A percentile compares a stretch with the other conserved stretches of the same genome.
Evolutionary conservation across 1,140 invertebrate genomes (phyloP).

Genomic region (Linepithema humile): DNA sequence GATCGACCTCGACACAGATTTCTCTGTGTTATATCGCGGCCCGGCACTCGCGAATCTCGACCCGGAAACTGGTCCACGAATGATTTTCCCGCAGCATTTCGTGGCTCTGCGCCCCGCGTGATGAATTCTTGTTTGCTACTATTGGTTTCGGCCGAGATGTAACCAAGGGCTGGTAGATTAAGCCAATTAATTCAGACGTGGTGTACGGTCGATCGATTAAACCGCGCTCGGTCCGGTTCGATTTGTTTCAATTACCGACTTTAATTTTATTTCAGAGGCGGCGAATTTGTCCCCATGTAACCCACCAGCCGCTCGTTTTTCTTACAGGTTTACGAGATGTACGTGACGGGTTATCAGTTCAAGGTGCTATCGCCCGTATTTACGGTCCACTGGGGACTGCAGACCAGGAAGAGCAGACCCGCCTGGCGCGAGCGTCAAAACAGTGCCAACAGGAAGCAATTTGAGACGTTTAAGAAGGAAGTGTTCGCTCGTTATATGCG

Average conservation of each 20-base stretch:
- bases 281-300: conserved; percentile 17
- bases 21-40: conserved; percentile 34
- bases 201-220: background rate
- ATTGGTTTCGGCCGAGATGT: background rate
- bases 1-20: conserved; percentile 44
- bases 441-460: conserved; percentile 91
- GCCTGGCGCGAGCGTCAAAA: conserved; percentile 94
- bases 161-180: background rate
- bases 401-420: conserved; percentile 90
- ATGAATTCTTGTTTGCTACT: background rate
- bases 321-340: conserved; percentile 96
- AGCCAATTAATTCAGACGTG: background rate
- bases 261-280: background rate
- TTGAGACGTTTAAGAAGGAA: conserved; percentile 93
- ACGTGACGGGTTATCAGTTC: conserved; percentile 95
- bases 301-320: background rate
- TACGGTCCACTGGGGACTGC: conserved; percentile 95
- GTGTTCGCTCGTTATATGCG: conserved; percentile 91
- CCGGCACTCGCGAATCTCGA: conserved; percentile 23
- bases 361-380: conserved; percentile 95
- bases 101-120: background rate
- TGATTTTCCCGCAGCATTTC: background rate
- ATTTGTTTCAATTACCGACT: conserved; percentile 24
- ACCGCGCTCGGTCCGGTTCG: background rate
- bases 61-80: background rate